phyloP scores from a whole-genome alignment of 2,797 vertebrate species.

The Carduelis carduelis region DNA sequence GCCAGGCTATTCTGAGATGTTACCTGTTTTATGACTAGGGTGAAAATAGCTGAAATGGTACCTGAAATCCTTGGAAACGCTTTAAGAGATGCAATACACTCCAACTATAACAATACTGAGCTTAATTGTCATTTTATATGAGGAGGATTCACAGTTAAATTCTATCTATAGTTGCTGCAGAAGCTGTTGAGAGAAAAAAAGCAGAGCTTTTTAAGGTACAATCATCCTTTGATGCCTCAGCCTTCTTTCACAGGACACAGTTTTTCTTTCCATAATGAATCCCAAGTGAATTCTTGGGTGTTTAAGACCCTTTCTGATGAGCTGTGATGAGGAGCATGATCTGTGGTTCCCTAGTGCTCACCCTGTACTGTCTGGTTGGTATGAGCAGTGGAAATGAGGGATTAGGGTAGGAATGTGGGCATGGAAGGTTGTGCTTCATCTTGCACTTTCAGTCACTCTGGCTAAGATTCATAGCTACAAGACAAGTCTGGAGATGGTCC shows the following conservation, averaged over 20 bases:
- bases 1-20: background rate
- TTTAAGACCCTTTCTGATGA: background rate
- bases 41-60: background rate
- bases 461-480: background rate
- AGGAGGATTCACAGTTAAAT: background rate
- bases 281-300: background rate
- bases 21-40: background rate
- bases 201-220: background rate
- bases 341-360: background rate
- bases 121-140: background rate
- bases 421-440: background rate
- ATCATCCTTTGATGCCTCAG: background rate
- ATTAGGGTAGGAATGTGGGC: background rate
- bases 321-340: background rate
- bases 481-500: background rate
- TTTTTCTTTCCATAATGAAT: background rate
- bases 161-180: background rate
- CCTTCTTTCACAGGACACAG: background rate
- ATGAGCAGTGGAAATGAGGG: background rate
- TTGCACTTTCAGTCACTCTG: background rate
- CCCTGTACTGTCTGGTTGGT: background rate
- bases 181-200: background rate
- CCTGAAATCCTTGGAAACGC: background rate
- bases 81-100: background rate
- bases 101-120: fast-evolving